These are phyloP conservation scores for Meteorus sp. DNA, from an alignment of 1,140 invertebrate species.

Conservation along the genomic window DNA sequence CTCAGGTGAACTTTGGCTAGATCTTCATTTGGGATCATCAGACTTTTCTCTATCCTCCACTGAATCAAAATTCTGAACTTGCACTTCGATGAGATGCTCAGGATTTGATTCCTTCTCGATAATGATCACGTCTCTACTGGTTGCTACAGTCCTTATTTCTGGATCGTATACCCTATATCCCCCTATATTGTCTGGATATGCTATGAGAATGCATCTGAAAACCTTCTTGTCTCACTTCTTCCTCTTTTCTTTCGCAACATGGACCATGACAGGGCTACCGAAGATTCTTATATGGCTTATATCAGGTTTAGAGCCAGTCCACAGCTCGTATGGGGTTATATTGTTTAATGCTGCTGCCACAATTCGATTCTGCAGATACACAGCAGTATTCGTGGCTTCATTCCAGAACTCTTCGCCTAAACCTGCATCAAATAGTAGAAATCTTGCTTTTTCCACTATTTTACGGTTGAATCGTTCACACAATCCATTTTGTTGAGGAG, in stretches of 20 bases:
- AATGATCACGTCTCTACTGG: neutral
- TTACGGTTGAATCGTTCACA: slow-evolving; percentile 28
- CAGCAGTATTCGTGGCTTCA: slow-evolving; percentile 47
- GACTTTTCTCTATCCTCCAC: neutral
- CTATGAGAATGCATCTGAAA: slow-evolving; percentile 23
- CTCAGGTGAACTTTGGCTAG: no score
- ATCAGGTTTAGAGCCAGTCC: slow-evolving; percentile 34
- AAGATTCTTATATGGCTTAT: slow-evolving; percentile 38
- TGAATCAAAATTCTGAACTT: neutral
- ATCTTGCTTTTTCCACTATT: slow-evolving; percentile 38
- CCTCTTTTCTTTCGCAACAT: slow-evolving; percentile 33
- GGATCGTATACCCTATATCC: slow-evolving; percentile 28
- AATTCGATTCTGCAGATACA: slow-evolving; percentile 44
- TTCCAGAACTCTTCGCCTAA: slow-evolving; percentile 45
- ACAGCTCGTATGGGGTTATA: slow-evolving; percentile 34
- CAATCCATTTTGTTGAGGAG: slow-evolving; percentile 9
- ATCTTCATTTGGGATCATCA: no score
- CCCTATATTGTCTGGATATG: slow-evolving; percentile 28
- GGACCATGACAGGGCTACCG: slow-evolving; percentile 35
- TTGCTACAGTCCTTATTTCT: neutral
- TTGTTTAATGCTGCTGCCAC: slow-evolving; percentile 16
- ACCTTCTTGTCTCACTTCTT: slow-evolving; percentile 30
- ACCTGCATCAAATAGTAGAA: slow-evolving; percentile 39
- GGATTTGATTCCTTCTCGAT: neutral
- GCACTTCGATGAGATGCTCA: no score